Base-by-base conservation (phyloP, 1,140 invertebrate genomes). In the Papilio dardanus region DNA sequence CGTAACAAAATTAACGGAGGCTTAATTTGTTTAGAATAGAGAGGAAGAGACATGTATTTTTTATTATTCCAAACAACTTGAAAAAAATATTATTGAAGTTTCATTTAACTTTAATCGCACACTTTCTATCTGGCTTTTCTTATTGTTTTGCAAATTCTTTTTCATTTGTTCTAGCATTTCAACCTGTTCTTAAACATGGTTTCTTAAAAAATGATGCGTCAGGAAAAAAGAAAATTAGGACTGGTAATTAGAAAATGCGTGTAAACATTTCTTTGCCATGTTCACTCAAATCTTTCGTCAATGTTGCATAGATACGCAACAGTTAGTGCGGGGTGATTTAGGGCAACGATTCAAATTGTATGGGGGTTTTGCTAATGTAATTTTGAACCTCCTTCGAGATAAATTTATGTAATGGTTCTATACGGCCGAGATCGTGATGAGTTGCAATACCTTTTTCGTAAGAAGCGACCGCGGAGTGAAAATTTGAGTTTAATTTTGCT, bases 291-390 rank as follows among this genome's bases (percentile, higher is more conserved):
- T 74, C 79, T 68, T 71, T 71, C 80, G 73, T 74, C 37, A 46
- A 37, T 37, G 74, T 81, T 81, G 77, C 77, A 76, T 75, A 42
- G 69, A 78, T 79, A 81, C 76, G 37, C 69, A 77, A 79, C 74
- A 75, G 74, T 85, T 80, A 73, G 73, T 79, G 50, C 65, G 66
- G 74, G 71, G 81, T 84, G 81, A 82, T 86, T 87, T 86, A 84
- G 82, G 79, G 76, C 81, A 83, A 83, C 82, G 81, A 86, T 86
- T 84, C 82, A 78, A 83, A 86, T 81, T 80, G 77, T 81, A 86
- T 78, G 83, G 88, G 81, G 86, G 85, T 86, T 84, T 74, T 76
- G 78, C 76, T 87, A 89, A 89, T 87, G 82, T 88, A 85, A 89
- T 89, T 86, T 87, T 86, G 74, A 78, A 77, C 71, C 77, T 83